These are phyloP conservation scores for Eristalis tenax DNA, from an alignment of 2,888 invertebrate species.

Conservation along the genomic window DNA sequence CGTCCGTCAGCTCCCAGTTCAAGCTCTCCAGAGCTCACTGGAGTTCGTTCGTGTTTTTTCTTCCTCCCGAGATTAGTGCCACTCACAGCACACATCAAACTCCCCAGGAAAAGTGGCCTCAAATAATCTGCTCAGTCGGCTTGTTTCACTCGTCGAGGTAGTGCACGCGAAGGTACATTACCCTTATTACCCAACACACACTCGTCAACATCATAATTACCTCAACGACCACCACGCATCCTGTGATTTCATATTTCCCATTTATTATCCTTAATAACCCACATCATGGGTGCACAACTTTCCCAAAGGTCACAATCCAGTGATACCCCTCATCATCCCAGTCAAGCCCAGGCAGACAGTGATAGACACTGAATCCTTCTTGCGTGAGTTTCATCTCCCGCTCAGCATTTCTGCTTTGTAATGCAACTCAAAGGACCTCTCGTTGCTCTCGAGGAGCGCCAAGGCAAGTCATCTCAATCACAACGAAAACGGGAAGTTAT, in stretches of 20 bases:
- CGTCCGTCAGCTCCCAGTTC: too few species aligned
- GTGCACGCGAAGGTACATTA: neutral
- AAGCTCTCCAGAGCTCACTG: too few species aligned
- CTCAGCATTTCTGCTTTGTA: constrained; percentile 22
- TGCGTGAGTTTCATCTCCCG: neutral
- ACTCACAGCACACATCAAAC: too few species aligned
- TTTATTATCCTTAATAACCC: too few species aligned
- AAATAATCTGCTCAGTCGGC: neutral
- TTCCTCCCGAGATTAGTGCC: too few species aligned
- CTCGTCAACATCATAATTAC: neutral
- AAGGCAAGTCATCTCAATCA: constrained; percentile 59
- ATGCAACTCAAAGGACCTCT: constrained; percentile 42
- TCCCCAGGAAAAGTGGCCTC: neutral
- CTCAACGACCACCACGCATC: neutral
- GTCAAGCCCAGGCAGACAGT: constrained; percentile 21
- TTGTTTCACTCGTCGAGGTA: neutral
- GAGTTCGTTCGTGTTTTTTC: too few species aligned
- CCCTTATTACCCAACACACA: constrained; percentile 5
- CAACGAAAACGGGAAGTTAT: constrained; percentile 52
- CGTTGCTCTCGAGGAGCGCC: neutral
- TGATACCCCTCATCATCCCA: constrained; percentile 14
- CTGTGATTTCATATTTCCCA: constrained; percentile 31
- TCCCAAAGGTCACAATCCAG: constrained; percentile 15
- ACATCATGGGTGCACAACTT: constrained; percentile 7
- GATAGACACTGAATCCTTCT: constrained; percentile 37